A percentile compares a stretch with the other conserved stretches of the same genome.
Conservation (phyloP, 2,888 invertebrate genomes). For the Polydrusus pterygomalis region DNA sequence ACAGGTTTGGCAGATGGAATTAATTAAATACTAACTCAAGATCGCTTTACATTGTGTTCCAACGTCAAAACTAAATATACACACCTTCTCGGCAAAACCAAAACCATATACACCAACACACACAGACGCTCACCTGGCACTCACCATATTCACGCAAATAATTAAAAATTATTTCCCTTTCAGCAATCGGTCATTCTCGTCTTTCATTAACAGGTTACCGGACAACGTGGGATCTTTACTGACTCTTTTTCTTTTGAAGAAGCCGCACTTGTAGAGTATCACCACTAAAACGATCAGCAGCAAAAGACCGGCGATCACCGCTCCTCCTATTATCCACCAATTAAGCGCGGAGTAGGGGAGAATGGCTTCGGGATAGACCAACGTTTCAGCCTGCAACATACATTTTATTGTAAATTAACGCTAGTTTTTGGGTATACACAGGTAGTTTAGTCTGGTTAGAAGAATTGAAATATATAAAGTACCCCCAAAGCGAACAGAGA, state of each 20-base stretch:
- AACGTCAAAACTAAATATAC: background rate
- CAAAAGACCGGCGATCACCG: constrained; percentile 88
- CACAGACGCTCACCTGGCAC: background rate
- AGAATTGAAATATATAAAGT: no score
- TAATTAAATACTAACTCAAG: no score
- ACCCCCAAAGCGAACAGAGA: no score
- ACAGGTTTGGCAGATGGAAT: no score
- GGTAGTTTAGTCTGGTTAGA: no score
- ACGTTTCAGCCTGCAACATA: constrained; percentile 86
- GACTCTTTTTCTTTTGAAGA: constrained; percentile 87
- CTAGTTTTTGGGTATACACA: no score
- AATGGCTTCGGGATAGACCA: constrained; percentile 88
- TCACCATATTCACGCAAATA: constrained; percentile 7
- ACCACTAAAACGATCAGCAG: constrained; percentile 87
- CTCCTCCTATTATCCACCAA: constrained; percentile 90
- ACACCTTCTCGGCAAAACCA: background rate
- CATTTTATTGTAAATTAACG: no score
- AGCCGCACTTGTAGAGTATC: constrained; percentile 91
- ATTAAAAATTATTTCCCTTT: constrained; percentile 35
- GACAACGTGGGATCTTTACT: constrained; percentile 84
- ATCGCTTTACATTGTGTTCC: no score
- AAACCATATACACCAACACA: background rate
- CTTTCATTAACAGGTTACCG: constrained; percentile 73
- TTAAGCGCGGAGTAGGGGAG: constrained; percentile 86
- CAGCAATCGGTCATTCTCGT: constrained; percentile 62